Base-by-base conservation (phyloP, 1,140 invertebrate genomes). In the Rhyacophila brunnea region DNA sequence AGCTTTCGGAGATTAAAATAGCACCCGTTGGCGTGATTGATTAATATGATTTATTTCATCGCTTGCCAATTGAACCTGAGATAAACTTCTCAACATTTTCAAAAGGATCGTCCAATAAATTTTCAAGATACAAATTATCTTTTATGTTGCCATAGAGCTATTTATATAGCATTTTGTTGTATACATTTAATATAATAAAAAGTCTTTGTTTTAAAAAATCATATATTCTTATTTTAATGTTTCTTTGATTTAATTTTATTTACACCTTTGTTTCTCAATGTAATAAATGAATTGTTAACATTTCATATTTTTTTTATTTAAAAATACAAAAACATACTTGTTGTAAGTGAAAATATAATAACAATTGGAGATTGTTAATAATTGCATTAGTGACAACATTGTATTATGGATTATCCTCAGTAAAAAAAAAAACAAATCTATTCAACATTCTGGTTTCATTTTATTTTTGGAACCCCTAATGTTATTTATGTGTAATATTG, bases 391-490 rank as follows among this genome's bases (percentile, higher is more conserved):
- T 15, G 32, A 50, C 7, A 48, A 42, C 20, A 53, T 42, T 42
- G 44, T 43, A 53, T 36, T 43, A 43, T 53, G 17, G 13, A 28
- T 55, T 55, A 13, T 35, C 3, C 13, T 44, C 13, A 45, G 23
- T 23, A 52, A 34, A 17, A 40, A 55, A 55, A 11, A 28, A 13
- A 38, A 36, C 34, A 28, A 28, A 28, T 28, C 23, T 28, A 28
- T 28, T 9, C 23, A 19, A 43, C 38, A 23, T 28, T 18, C 38
- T 40, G 55, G 54, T 58, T 58, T 58, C 38, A 44, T 42, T 36
- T 43, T 43, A 40, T 50, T 35, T 55, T 58, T 58, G 55, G 42
- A 50, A 50, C 35, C 55, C 15, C 10, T 43, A 58, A 35, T 50
- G 55, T 58, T 56, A 36, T 36, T 58, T 45, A 45, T 45, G 43